Evolutionary conservation across 2,797 vertebrate genomes (phyloP).

Genomic region (Octomys mimax): DNA sequence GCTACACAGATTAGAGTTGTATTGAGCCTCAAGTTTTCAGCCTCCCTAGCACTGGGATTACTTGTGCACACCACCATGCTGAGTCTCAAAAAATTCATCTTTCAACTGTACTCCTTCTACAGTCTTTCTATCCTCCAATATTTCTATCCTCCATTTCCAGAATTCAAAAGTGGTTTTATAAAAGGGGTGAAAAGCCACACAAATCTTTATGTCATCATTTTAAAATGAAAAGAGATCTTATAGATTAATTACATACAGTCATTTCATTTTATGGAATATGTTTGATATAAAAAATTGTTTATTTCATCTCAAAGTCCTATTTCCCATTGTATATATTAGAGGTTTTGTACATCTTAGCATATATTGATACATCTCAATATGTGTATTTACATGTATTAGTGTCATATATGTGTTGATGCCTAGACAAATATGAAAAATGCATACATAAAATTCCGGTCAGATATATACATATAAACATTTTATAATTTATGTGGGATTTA

Average conservation of each 20-base stretch:
- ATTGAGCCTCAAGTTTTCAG: too few species aligned
- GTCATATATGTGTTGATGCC: neutral
- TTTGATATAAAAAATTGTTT: neutral
- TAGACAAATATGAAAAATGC: neutral
- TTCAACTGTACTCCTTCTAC: neutral
- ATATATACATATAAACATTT: neutral
- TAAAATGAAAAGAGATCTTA: neutral
- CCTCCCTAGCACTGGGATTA: too few species aligned
- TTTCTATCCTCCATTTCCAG: neutral
- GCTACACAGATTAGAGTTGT: too few species aligned
- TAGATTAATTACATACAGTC: neutral
- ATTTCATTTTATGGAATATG: neutral
- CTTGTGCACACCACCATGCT: too few species aligned
- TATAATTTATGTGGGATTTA: neutral
- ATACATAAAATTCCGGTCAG: neutral
- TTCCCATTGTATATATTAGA: neutral
- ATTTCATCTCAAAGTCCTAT: neutral
- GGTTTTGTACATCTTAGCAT: neutral
- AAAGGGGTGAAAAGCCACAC: neutral
- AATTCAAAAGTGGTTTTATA: slow-evolving; percentile 3
- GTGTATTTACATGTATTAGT: too few species aligned
- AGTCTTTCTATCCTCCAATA: neutral
- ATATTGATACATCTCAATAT: neutral
- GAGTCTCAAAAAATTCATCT: neutral
- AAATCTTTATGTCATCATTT: neutral